These are phyloP conservation scores for Oreochromis niloticus DNA, from an alignment of 2,113 vertebrate genomes.

Conservation along the genomic window DNA sequence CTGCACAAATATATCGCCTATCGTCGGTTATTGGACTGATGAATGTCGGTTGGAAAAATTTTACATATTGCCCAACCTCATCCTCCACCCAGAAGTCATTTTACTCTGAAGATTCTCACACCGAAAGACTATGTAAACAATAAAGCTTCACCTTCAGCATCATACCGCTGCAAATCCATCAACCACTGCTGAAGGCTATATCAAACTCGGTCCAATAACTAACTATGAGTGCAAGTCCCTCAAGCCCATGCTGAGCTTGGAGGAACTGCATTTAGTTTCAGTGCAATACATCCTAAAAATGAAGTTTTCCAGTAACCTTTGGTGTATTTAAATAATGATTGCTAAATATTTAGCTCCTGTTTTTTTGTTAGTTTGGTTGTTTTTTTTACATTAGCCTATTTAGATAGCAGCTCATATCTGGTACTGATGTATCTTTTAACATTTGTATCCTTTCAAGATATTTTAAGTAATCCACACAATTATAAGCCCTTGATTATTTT, in stretches of 20 bases:
- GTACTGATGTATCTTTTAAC: not conserved
- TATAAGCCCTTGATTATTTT: not conserved
- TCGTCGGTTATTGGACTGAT: not conserved
- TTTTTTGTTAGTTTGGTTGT: not conserved
- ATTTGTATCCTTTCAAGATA: not conserved
- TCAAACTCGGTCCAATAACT: not conserved
- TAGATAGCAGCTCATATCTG: not conserved
- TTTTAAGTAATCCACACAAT: not conserved
- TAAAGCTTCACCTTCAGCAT: not conserved
- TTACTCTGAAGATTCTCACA: not conserved
- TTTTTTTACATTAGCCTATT: not conserved
- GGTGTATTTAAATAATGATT: not conserved
- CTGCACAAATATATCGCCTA: rapidly evolving
- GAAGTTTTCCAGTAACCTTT: not conserved
- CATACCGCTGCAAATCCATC: not conserved
- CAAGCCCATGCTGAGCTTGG: not conserved
- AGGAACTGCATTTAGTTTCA: not conserved
- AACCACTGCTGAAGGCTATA: not conserved
- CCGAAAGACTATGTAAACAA: not conserved
- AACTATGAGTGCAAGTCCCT: not conserved
- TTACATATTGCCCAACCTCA: not conserved
- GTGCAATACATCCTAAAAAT: not conserved
- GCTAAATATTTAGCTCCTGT: not conserved
- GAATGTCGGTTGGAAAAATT: not conserved
- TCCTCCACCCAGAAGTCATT: not conserved